Evolutionary conservation across 92 coral and sea anemone genomes (phyloP), one percentile per base, ranked within the genome.

Genomic region (Phenganax marumi): DNA sequence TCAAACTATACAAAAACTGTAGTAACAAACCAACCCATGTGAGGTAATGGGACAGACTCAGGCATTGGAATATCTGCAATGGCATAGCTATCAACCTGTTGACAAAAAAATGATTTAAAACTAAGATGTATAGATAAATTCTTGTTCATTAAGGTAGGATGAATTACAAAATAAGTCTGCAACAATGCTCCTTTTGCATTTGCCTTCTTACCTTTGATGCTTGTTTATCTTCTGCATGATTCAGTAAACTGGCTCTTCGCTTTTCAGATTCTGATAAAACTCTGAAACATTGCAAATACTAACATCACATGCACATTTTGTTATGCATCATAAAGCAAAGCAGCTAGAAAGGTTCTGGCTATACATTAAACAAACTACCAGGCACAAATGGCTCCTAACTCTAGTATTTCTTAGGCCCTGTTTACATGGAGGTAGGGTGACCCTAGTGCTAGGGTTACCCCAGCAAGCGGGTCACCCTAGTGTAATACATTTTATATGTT

Each of bases 1-100:
- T 3, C 2, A 22, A 13, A 24, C 24, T 2, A 14, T 11, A 61
- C 22, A n/a, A 47, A 73, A 8, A 46, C 76, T 43, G 4, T 7
- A 25, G 13, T 1, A 48, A n/a, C 43, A 12, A 33, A 12, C 64
- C 64, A 62, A 93, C 97, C 98, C 81, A 91, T 85, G 82, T 94
- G 98, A 13, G 98, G 97, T 8, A 92, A 84, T 26, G 98, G 98
- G 26, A 94, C 92, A 70, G 91, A 87, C 62, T 93, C 88, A 19
- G 97, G 97, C 56, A 92, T 88, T 19, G 98, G 98, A 58, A 94
- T 93, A 60, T 94, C 93, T 3, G 87, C 81, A 64, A 76, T 78
- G 3, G 25, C 52, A 39, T 76, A 76, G 73, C 79, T 81, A 51
- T 76, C 85, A 68, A 72, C 74, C 87, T 87, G 49, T 24, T 24